phyloP scores from a whole-genome alignment of 2,113 vertebrate genomes.

The Callaeas wilsoni region DNA sequence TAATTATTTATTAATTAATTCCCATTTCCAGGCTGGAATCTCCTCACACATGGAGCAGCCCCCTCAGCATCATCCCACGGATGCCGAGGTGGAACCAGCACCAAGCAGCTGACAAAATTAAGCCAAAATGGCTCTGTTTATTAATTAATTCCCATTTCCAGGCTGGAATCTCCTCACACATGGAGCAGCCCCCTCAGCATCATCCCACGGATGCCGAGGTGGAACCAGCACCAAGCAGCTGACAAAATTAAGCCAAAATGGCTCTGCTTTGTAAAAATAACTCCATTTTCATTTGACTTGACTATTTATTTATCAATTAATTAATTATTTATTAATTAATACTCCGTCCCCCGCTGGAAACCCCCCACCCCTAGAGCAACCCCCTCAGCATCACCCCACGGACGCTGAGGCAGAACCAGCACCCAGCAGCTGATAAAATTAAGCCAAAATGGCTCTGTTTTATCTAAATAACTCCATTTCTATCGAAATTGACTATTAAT shows the following conservation, averaged over 20 bases:
- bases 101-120: background rate
- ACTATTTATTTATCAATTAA: too few relatives aligned
- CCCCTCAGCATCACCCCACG: too few relatives aligned
- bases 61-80: background rate
- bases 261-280: too few relatives aligned
- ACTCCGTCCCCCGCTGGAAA: too few relatives aligned
- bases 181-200: background rate
- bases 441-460: too few relatives aligned
- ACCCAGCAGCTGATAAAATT: too few relatives aligned
- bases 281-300: too few relatives aligned
- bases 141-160: background rate
- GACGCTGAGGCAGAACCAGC: too few relatives aligned
- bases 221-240: background rate
- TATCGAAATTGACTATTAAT: too few relatives aligned
- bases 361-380: too few relatives aligned
- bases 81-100: accelerated
- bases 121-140: accelerated
- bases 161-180: background rate
- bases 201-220: accelerated
- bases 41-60: background rate
- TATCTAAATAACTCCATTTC: too few relatives aligned
- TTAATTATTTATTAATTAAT: too few relatives aligned
- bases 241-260: background rate
- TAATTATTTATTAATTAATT: background rate
- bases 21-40: background rate